Conservation (phyloP, 2,888 invertebrate genomes). For the Sialis lutaria region DNA sequence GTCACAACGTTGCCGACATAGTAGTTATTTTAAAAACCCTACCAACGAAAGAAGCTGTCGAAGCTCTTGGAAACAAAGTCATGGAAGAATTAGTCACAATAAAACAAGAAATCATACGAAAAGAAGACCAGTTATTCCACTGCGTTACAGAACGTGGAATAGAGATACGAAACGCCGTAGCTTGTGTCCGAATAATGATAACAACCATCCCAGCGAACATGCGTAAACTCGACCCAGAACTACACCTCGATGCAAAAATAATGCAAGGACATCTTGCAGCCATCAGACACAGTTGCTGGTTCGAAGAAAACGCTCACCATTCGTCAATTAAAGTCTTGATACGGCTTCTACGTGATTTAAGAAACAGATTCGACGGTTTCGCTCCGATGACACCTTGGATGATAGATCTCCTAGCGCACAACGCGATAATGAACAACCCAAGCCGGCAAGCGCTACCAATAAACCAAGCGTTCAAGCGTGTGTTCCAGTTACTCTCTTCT, state of each 20-base stretch:
- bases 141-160: constrained; percentile 63
- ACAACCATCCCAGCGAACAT: constrained; percentile 90
- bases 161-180: constrained; percentile 69
- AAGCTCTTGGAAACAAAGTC: constrained; percentile 75
- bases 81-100: constrained; percentile 65
- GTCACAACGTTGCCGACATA: constrained; percentile 89
- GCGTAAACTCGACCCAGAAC: constrained; percentile 81
- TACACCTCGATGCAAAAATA: constrained; percentile 52
- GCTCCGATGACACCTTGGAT: constrained; percentile 91
- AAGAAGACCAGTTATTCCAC: constrained; percentile 35
- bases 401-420: constrained; percentile 87
- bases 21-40: constrained; percentile 92
- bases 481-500: constrained; percentile 79
- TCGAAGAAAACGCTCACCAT: constrained; percentile 94
- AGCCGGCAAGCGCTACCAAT: constrained; percentile 82
- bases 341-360: constrained; percentile 81
- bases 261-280: constrained; percentile 84
- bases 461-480: constrained; percentile 78
- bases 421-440: constrained; percentile 92
- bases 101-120: constrained; percentile 41
- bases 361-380: constrained; percentile 76
- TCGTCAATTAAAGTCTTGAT: constrained; percentile 88
- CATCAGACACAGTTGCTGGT: constrained; percentile 93
- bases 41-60: constrained; percentile 90
- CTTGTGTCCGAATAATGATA: constrained; percentile 77